Conservation (phyloP, 2,888 invertebrate genomes). For the Leistus spinibarbis region DNA sequence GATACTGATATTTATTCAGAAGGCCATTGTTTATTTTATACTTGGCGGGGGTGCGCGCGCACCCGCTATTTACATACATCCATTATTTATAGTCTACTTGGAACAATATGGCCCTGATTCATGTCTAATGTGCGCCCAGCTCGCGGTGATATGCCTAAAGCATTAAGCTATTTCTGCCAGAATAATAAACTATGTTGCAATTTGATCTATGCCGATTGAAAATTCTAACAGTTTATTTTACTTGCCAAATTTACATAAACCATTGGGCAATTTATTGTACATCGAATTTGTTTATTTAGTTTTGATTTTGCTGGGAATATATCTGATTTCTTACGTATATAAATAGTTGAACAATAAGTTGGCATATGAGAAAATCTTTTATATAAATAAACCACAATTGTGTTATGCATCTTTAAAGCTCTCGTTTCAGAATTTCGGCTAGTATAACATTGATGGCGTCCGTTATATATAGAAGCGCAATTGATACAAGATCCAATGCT, state of each 20-base stretch:
- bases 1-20: conserved; percentile 36
- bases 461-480: too few relatives aligned
- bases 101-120: not conserved
- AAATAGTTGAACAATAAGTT: too few relatives aligned
- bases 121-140: not conserved
- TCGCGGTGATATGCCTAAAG: not conserved
- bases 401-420: too few relatives aligned
- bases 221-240: not conserved
- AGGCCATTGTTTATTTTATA: conserved; percentile 33
- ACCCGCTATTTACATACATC: conserved; percentile 26
- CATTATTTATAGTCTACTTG: conserved; percentile 33
- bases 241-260: not conserved
- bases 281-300: not conserved
- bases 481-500: too few relatives aligned
- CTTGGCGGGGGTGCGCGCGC: conserved; percentile 2
- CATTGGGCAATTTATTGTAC: not conserved
- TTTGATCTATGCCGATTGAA: not conserved
- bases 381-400: too few relatives aligned
- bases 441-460: too few relatives aligned
- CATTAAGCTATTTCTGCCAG: not conserved
- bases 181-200: not conserved
- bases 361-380: too few relatives aligned
- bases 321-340: too few relatives aligned
- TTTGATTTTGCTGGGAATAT: not conserved
- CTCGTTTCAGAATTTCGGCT: too few relatives aligned